These are phyloP conservation scores for Embiotoca jacksoni DNA, from an alignment of 2,113 vertebrate species.

Conservation along the genomic window DNA sequence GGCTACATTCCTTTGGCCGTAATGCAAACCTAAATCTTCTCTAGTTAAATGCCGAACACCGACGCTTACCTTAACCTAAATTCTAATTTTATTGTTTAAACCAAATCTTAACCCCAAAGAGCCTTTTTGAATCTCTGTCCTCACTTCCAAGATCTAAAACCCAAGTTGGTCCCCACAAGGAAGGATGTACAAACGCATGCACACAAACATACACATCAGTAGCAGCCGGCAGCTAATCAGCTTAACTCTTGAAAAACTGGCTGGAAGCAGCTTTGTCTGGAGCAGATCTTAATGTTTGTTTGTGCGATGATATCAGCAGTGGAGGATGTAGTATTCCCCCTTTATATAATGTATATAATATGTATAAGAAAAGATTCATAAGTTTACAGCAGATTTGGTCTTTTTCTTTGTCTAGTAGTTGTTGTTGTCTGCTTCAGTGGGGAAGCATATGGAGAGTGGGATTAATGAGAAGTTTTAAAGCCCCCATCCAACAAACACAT, in stretches of 20 bases:
- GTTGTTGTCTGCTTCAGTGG: neutral
- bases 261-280: slow-evolving; percentile 60
- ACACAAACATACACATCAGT: slow-evolving; percentile 24
- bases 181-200: neutral
- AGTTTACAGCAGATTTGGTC: neutral
- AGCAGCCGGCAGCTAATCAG: slow-evolving; percentile 68
- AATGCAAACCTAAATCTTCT: neutral
- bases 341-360: neutral
- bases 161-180: neutral
- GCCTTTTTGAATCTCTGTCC: neutral
- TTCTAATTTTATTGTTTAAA: neutral
- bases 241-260: slow-evolving; percentile 65
- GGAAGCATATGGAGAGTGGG: slow-evolving; percentile 24
- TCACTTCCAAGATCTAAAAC: neutral
- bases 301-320: slow-evolving; percentile 5
- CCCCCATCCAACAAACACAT: slow-evolving; percentile 12
- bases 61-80: neutral
- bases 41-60: neutral
- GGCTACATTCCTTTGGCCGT: neutral
- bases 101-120: neutral
- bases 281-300: slow-evolving; percentile 30
- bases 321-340: neutral
- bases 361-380: neutral
- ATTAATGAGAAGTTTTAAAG: slow-evolving; percentile 45
- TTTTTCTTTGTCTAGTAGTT: slow-evolving; percentile 20